Base-by-base conservation (phyloP, 2,888 invertebrate species). In the Spatulosminthurus flaviceps region DNA sequence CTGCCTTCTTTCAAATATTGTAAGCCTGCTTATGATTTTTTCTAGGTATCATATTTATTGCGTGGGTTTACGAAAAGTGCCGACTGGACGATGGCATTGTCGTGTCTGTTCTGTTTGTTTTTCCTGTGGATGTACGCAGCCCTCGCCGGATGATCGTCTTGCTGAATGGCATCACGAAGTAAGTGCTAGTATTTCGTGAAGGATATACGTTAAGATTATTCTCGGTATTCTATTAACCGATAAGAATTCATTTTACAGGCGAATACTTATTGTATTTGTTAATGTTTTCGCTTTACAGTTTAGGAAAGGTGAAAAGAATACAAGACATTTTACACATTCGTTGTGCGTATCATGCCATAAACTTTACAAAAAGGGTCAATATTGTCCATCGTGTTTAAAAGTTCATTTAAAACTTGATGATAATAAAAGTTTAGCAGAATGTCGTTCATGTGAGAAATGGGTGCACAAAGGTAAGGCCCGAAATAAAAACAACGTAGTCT, bases 41-140 rank as follows among this genome's bases (percentile, higher is more conserved):
- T 82, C 9, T 83, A 90, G 90, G 77, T 96, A 94, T 89, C 97
- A 97, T 88, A 94, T 95, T 83, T 95, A 94, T 89, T 97, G 97
- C 89, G 94, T 96, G 77, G 95, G 94, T 7, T 88, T 96, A 66
- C 90, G 91, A 81, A 90, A 91, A 81, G 93, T 95, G 86, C 96
- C 96, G 4, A 92, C 91, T 83, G 96, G 96, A 51, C 92, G 94
- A 72, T 97, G 96, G 96, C 94, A 95, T 87, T 97, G 97, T 88
- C 91, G 91, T 79, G 92, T 92, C 85, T 95, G 95, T 87, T 92
- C 93, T 11, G 88, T 93, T 77, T 94, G 90, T 83, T 88, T 88
- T 19, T 88, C 89, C 19, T 90, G 90, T 84, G 89, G 89, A 0
- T 87, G 88, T 0, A 88, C 87, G 60, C 88, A 88, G 77, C 89